These are phyloP conservation scores for Drosophila kohkoa DNA, from an alignment of 1,140 invertebrate species.

Conservation along the genomic window DNA sequence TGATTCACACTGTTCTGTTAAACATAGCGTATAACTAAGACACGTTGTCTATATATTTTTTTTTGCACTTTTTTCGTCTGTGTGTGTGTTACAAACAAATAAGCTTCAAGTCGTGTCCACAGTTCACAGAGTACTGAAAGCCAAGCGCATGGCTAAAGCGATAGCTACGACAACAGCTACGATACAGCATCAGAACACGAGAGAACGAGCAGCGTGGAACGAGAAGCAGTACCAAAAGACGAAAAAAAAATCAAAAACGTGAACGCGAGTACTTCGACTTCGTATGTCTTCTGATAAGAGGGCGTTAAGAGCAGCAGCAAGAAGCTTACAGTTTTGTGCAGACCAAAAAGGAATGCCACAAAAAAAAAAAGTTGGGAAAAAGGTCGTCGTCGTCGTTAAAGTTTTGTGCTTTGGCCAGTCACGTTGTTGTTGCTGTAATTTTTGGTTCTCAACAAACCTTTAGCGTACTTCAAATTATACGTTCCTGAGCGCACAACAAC, in stretches of 20 bases:
- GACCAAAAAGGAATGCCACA: constrained; percentile 17
- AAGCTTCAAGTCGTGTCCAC: constrained; percentile 62
- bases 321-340: constrained; percentile 37
- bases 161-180: too few relatives aligned
- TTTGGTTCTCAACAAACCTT: constrained; percentile 52
- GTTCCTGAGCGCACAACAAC: constrained; percentile 42
- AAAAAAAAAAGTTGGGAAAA: constrained; percentile 5
- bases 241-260: constrained; percentile 2
- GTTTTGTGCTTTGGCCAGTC: constrained; percentile 37
- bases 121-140: constrained; percentile 67
- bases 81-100: constrained; percentile 5
- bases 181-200: constrained; percentile 59
- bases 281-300: constrained; percentile 61
- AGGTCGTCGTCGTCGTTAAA: constrained; percentile 18
- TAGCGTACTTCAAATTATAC: constrained; percentile 72
- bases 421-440: constrained; percentile 25
- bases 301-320: constrained; percentile 40
- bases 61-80: neutral
- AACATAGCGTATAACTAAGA: constrained; percentile 15
- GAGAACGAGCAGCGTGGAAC: constrained; percentile 21
- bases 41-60: constrained; percentile 14
- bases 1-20: constrained; percentile 26
- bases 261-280: constrained; percentile 5
- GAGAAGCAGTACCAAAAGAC: constrained; percentile 21
- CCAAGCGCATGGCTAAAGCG: constrained; percentile 41